A percentile compares a stretch with the other conserved stretches of the same genome.
Conservation (phyloP, 2,888 invertebrate species). For the Torymus aiolomorphi region DNA sequence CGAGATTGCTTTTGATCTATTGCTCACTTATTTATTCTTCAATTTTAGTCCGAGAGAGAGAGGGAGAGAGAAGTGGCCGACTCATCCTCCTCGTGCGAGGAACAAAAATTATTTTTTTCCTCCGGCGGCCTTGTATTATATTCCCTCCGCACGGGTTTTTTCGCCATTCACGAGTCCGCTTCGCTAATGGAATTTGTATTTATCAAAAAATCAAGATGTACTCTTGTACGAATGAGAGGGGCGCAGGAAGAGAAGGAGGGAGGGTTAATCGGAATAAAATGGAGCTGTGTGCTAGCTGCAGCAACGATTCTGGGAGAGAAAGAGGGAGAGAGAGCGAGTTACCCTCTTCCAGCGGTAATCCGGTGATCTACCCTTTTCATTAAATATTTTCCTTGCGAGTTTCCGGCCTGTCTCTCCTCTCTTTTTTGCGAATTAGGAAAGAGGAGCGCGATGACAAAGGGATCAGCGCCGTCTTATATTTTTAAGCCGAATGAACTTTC, state of each 20-base stretch:
- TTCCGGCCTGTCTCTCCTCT: too few species aligned
- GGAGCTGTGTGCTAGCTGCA: not conserved
- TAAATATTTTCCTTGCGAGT: constrained; percentile 28
- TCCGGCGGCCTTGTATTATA: not conserved
- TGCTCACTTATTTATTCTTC: constrained; percentile 44
- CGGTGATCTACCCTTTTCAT: constrained; percentile 31
- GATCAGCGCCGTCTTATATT: not conserved
- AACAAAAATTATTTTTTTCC: constrained; percentile 18
- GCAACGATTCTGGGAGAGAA: not conserved
- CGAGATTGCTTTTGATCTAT: constrained; percentile 49
- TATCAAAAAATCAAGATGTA: constrained; percentile 32
- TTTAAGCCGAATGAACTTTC: not conserved
- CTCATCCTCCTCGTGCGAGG: not conserved
- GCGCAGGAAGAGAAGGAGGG: not conserved
- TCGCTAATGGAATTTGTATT: constrained; percentile 35
- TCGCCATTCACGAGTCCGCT: too few species aligned
- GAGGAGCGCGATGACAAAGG: constrained; percentile 21
- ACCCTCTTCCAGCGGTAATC: not conserved
- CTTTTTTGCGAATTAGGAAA: not conserved
- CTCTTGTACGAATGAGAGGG: not conserved
- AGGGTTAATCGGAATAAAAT: constrained; percentile 35
- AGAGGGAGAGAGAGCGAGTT: not conserved
- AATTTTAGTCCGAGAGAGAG: not conserved
- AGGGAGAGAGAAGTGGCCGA: too few species aligned
- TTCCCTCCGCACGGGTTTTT: too few species aligned